Percentiles rank a stretch among this genome's conserved stretches.
Evolutionary conservation across 2,888 invertebrate genomes (phyloP).

Genomic region (Stenodema calcarata): DNA sequence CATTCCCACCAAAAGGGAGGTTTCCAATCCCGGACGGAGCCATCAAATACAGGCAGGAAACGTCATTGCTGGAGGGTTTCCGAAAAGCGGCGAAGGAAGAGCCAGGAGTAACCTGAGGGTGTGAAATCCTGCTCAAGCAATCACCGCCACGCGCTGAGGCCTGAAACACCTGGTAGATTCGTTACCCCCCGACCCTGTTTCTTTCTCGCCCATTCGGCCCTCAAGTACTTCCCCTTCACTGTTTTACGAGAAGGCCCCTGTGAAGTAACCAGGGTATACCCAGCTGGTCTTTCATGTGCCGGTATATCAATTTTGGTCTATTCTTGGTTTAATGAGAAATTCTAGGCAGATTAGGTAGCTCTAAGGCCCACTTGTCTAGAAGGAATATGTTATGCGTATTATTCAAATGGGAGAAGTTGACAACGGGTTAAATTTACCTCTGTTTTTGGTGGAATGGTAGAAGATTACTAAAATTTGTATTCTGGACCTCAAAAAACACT

Average conservation of each 20-base stretch:
- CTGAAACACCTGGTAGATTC: not conserved
- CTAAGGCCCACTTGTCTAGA: too few relatives aligned
- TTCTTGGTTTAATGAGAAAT: too few relatives aligned
- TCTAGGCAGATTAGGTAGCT: too few relatives aligned
- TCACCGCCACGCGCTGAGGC: not conserved
- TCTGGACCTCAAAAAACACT: too few relatives aligned
- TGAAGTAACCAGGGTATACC: not conserved
- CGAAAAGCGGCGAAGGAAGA: not conserved
- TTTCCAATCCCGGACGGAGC: not conserved
- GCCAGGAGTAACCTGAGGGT: conserved; percentile 2
- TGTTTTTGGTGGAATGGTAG: too few relatives aligned
- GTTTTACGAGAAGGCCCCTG: not conserved
- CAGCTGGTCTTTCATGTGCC: too few relatives aligned
- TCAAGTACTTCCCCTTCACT: not conserved
- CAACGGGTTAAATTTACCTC: too few relatives aligned
- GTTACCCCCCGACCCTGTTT: not conserved
- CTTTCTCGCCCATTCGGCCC: not conserved
- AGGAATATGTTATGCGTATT: too few relatives aligned
- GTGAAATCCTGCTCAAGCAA: conserved; percentile 30
- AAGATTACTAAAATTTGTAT: too few relatives aligned
- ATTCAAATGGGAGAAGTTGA: too few relatives aligned
- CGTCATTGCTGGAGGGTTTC: not conserved
- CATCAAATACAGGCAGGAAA: conserved; percentile 1
- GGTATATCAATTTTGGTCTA: too few relatives aligned
- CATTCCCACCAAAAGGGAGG: not conserved